These are phyloP conservation scores for Drosophila setifemur DNA, from an alignment of 1,140 invertebrate species.

Conservation along the genomic window DNA sequence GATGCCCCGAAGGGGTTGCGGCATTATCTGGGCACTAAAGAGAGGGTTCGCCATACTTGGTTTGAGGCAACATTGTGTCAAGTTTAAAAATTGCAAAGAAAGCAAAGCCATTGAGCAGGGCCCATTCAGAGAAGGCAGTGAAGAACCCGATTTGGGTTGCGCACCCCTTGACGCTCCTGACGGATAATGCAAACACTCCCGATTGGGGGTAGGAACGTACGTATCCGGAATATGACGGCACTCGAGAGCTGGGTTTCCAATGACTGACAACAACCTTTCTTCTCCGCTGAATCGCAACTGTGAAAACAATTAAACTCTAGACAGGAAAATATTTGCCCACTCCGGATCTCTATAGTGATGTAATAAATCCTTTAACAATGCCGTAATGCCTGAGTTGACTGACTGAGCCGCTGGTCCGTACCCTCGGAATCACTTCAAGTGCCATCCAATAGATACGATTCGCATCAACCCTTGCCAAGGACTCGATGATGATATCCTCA, in stretches of 20 bases:
- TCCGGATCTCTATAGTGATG: slow-evolving; percentile 47
- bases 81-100: slow-evolving; percentile 65
- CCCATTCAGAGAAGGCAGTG: slow-evolving; percentile 34
- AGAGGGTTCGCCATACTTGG: slow-evolving; percentile 36
- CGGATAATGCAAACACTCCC: slow-evolving; percentile 49
- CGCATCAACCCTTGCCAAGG: slow-evolving; percentile 13
- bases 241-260: slow-evolving; percentile 61
- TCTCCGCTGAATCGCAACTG: slow-evolving; percentile 60
- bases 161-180: slow-evolving; percentile 58
- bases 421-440: slow-evolving; percentile 37
- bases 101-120: slow-evolving; percentile 41
- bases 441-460: slow-evolving; percentile 47
- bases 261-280: slow-evolving; percentile 61
- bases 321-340: slow-evolving; percentile 71
- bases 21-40: slow-evolving; percentile 47
- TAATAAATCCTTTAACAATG: slow-evolving; percentile 67
- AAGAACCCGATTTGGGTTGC: slow-evolving; percentile 44
- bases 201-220: slow-evolving; percentile 52
- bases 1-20: slow-evolving; percentile 16
- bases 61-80: slow-evolving; percentile 71
- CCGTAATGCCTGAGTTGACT: slow-evolving; percentile 58
- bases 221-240: slow-evolving; percentile 40
- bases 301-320: slow-evolving; percentile 75
- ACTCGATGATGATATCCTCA: slow-evolving; percentile 43
- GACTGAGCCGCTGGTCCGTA: slow-evolving; percentile 24